A percentile compares a stretch with the other conserved stretches of the same genome.
Evolutionary conservation across 2,113 vertebrate species (phyloP).

Genomic region (Podocnemis expansa): DNA sequence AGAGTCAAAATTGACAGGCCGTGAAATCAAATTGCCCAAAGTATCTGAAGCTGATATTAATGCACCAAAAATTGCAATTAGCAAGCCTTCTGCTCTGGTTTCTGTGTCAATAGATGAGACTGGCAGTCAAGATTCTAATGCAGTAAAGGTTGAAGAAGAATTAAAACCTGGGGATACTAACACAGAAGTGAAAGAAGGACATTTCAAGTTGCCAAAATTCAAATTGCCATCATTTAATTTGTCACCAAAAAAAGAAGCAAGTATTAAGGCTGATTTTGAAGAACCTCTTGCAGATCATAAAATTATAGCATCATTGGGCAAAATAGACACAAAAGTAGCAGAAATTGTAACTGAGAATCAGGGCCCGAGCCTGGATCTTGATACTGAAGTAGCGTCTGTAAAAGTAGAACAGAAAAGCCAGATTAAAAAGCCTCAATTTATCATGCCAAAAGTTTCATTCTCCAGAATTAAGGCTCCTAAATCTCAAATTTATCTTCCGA

Average conservation of each 20-base stretch:
- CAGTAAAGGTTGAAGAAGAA: not conserved
- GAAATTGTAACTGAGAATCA: not conserved
- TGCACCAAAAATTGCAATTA: not conserved
- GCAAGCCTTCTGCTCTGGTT: not conserved
- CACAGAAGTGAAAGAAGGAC: constrained; percentile 48
- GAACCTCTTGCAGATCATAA: not conserved
- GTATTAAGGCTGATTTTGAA: not conserved
- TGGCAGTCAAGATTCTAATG: fast-evolving
- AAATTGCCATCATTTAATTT: constrained; percentile 69
- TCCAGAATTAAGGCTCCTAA: constrained; percentile 54
- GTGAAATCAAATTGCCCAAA: not conserved
- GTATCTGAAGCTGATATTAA: constrained; percentile 13
- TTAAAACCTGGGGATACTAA: not conserved
- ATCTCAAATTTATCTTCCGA: not conserved
- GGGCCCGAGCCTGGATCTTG: not conserved
- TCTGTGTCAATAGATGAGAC: not conserved
- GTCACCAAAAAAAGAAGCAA: constrained; percentile 71
- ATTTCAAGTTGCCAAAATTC: constrained; percentile 70
- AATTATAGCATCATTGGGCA: not conserved
- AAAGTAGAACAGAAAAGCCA: constrained; percentile 31
- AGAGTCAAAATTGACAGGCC: not conserved
- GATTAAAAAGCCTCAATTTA: constrained; percentile 35
- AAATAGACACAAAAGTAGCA: not conserved
- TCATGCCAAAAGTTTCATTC: constrained; percentile 53
- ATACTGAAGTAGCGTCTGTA: not conserved